Evolutionary conservation across 2,113 vertebrate genomes (phyloP).

Genomic region (Lanius ludovicianus): DNA sequence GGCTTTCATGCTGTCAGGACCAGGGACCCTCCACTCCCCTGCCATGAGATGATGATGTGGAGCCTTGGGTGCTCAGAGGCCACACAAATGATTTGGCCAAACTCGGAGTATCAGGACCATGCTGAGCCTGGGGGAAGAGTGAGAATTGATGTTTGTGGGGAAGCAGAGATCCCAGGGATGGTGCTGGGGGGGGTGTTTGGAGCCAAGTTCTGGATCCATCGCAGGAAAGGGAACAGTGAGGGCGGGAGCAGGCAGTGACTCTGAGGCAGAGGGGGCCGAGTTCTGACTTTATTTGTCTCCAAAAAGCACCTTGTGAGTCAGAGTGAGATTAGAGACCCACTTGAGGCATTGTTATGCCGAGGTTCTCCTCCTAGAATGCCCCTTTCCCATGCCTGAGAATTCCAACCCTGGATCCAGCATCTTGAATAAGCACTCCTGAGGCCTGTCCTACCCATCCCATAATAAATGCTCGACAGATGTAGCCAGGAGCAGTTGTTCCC

Average conservation of each 20-base stretch:
- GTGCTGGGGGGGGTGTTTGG: background rate
- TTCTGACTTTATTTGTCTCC: background rate
- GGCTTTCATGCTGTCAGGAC: background rate
- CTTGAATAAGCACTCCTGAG: background rate
- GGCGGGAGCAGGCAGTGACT: background rate
- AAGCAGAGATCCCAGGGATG: background rate
- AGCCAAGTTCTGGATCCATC: background rate
- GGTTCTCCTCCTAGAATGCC: background rate
- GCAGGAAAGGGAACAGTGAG: fast-evolving
- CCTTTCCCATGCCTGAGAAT: background rate
- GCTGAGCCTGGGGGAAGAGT: background rate
- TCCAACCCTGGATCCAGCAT: background rate
- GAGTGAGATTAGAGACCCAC: background rate
- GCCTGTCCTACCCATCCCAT: background rate
- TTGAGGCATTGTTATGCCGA: fast-evolving
- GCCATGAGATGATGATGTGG: background rate
- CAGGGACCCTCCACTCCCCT: fast-evolving
- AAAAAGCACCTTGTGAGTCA: background rate
- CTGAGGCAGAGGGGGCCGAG: fast-evolving
- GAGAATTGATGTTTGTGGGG: fast-evolving
- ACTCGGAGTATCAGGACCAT: background rate
- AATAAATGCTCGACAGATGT: constrained; percentile 34
- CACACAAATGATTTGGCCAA: background rate
- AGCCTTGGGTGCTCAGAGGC: background rate
- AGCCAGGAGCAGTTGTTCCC: constrained; percentile 29